Evolutionary conservation across 2,113 vertebrate species (phyloP).

Genomic region (Ciconia maguari): DNA sequence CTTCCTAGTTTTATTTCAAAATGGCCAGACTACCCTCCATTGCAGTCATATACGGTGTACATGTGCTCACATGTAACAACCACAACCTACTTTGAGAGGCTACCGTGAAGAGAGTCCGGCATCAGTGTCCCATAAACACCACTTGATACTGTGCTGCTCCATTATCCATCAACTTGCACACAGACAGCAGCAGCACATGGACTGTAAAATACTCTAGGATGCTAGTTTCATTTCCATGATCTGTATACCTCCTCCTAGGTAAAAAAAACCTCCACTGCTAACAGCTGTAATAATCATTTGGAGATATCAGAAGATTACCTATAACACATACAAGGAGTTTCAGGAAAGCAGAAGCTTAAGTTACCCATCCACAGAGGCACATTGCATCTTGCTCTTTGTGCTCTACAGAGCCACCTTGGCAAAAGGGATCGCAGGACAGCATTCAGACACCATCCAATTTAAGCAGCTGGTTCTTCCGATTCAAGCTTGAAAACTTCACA

Average conservation of each 20-base stretch:
- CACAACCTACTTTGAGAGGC: neutral
- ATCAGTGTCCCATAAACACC: neutral
- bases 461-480: neutral
- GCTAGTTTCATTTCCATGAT: neutral
- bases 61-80: neutral
- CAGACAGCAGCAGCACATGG: neutral
- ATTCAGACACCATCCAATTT: neutral
- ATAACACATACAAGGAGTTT: neutral
- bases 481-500: neutral
- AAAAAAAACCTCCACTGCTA: neutral
- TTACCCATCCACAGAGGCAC: neutral
- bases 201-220: neutral
- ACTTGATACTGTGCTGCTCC: neutral
- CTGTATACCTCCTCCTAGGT: neutral
- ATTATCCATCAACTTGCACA: fast-evolving
- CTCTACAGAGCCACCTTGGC: neutral
- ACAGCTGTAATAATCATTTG: neutral
- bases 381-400: neutral
- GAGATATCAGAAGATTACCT: neutral
- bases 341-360: neutral
- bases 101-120: neutral
- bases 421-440: neutral
- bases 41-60: neutral
- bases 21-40: neutral
- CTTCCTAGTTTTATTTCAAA: neutral